Evolutionary conservation across 2,888 invertebrate species (phyloP).

Genomic region (Caenorhabditis panamensis): DNA sequence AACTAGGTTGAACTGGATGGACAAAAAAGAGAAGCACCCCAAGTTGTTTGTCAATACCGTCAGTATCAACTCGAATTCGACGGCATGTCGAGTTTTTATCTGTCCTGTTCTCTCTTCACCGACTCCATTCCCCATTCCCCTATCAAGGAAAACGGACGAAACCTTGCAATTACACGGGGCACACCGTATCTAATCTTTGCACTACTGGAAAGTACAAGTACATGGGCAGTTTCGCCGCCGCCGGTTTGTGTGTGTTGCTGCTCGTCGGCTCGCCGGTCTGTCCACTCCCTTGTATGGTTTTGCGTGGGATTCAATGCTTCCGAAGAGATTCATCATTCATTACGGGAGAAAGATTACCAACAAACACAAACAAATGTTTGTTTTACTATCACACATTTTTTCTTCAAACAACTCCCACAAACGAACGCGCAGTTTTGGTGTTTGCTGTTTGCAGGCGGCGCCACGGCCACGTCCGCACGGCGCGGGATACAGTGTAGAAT

Average conservation of each 20-base stretch:
- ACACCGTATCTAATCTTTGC: slow-evolving; percentile 20
- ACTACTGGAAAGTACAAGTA: slow-evolving; percentile 42
- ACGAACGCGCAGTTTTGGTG: slow-evolving; percentile 17
- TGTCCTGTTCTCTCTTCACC: slow-evolving; percentile 11
- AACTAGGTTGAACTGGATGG: background rate
- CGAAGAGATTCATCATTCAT: slow-evolving; percentile 20
- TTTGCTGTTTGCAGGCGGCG: slow-evolving; percentile 7
- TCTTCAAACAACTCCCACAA: slow-evolving; percentile 30
- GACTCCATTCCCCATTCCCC: background rate
- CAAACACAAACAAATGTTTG: slow-evolving; percentile 57
- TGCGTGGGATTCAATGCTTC: background rate
- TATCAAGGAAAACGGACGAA: slow-evolving; percentile 22
- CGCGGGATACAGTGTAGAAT: background rate
- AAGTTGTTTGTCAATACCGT: slow-evolving; percentile 49
- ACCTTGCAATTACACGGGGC: slow-evolving; percentile 33
- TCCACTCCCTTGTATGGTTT: too few relatives aligned
- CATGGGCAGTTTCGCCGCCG: background rate
- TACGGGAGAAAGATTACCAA: slow-evolving; percentile 44
- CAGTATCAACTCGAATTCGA: slow-evolving; percentile 2
- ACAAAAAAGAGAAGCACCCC: background rate
- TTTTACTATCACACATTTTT: slow-evolving; percentile 56
- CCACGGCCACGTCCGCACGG: too few relatives aligned
- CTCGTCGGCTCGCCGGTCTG: too few relatives aligned
- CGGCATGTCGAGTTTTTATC: slow-evolving; percentile 29
- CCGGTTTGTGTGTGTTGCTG: too few relatives aligned